Evolutionary conservation across 2,888 invertebrate species (phyloP).

Genomic region (Kuschelorhynchus macadamiae): DNA sequence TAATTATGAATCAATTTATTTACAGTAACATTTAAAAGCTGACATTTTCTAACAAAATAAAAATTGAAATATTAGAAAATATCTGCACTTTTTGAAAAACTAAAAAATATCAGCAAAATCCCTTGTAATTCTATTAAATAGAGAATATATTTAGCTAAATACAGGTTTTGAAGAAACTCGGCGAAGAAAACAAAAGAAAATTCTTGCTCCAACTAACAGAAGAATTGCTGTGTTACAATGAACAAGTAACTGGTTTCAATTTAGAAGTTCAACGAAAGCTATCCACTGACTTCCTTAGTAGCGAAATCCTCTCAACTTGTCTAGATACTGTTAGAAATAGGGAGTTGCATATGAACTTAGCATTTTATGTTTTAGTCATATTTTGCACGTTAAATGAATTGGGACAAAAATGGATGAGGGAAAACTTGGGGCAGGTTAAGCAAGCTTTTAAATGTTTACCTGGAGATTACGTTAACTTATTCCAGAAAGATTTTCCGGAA

Average conservation of each 20-base stretch:
- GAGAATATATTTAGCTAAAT: not conserved
- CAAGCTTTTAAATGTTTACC: constrained; percentile 54
- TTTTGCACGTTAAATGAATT: constrained; percentile 42
- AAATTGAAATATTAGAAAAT: too few relatives aligned
- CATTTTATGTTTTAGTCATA: constrained; percentile 36
- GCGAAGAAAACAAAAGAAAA: constrained; percentile 35
- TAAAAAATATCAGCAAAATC: too few relatives aligned
- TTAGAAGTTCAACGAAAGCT: constrained; percentile 43
- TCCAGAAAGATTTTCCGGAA: constrained; percentile 51
- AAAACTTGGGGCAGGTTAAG: constrained; percentile 55
- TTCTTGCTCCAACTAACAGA: constrained; percentile 27
- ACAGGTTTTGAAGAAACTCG: constrained; percentile 44
- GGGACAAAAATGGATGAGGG: constrained; percentile 57
- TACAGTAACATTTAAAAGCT: too few relatives aligned
- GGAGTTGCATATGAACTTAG: constrained; percentile 34
- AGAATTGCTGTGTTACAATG: constrained; percentile 53
- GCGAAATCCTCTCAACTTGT: constrained; percentile 49
- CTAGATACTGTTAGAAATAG: constrained; percentile 52
- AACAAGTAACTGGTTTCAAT: constrained; percentile 49
- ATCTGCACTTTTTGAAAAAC: too few relatives aligned
- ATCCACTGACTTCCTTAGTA: constrained; percentile 44
- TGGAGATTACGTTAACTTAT: constrained; percentile 45
- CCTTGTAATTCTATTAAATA: too few relatives aligned
- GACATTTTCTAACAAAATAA: too few relatives aligned
- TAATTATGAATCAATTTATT: too few relatives aligned